Percentiles rank a stretch among this genome's conserved stretches.
phyloP scores from a whole-genome alignment of 2,113 vertebrate genomes.

The Peromyscus leucopus region DNA sequence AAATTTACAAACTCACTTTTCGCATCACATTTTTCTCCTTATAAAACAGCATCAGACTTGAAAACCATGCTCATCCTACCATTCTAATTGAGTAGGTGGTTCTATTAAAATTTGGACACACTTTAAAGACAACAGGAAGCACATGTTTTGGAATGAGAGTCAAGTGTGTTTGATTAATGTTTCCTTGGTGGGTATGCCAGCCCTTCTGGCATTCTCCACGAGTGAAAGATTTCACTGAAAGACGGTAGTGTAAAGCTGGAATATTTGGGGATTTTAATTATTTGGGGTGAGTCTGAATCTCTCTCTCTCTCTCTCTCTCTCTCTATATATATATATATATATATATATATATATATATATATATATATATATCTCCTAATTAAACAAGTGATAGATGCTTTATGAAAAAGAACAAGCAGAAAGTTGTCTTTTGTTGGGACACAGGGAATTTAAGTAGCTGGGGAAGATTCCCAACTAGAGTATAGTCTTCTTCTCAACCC shows the following conservation, averaged over 20 bases:
- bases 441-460: background rate
- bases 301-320: too few relatives aligned
- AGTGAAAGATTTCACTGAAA: background rate
- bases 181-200: background rate
- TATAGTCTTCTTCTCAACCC: background rate
- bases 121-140: background rate
- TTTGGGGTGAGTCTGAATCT: background rate
- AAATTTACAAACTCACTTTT: background rate
- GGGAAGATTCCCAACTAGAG: background rate
- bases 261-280: slow-evolving; percentile 10
- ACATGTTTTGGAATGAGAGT: too few relatives aligned
- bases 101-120: background rate
- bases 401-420: background rate
- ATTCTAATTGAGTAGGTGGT: background rate
- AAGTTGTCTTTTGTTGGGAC: background rate
- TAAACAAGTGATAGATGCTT: background rate
- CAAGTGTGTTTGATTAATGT: fast-evolving
- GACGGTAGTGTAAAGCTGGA: background rate
- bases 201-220: background rate
- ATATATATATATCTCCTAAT: background rate
- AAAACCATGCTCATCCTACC: background rate
- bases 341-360: too few relatives aligned
- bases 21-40: background rate
- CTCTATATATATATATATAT: too few relatives aligned
- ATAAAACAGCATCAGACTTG: background rate